phyloP scores from a whole-genome alignment of 2,888 invertebrate species.

The Alsophila aescularia region DNA sequence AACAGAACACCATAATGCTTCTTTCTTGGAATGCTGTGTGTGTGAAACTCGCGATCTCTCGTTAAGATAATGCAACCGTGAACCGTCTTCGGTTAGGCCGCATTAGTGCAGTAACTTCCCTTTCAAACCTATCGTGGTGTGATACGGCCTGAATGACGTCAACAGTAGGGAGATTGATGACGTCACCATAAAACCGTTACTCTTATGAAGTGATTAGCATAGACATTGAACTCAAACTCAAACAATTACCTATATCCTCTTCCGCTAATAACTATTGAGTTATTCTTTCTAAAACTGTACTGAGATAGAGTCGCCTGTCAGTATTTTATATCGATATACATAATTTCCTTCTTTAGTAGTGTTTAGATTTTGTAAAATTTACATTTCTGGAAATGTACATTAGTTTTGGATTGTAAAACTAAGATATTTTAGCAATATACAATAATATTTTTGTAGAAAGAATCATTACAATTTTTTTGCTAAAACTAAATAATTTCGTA shows the following conservation, averaged over 20 bases:
- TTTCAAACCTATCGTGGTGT: neutral
- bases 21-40: conserved; percentile 37
- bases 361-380: no score
- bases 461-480: no score
- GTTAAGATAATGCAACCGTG: conserved; percentile 30
- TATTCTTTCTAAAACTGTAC: neutral
- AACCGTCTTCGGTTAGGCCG: neutral
- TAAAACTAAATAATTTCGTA: no score
- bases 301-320: neutral
- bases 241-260: neutral
- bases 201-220: conserved; percentile 9
- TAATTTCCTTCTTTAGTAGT: no score
- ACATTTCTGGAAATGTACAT: no score
- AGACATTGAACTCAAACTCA: conserved; percentile 12
- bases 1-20: conserved; percentile 54
- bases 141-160: conserved; percentile 27
- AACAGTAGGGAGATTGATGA: conserved; percentile 20
- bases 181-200: neutral
- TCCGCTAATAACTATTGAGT: neutral
- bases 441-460: no score
- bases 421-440: no score
- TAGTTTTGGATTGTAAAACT: no score
- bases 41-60: conserved; percentile 27
- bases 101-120: conserved; percentile 11
- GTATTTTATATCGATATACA: no score